phyloP scores from a whole-genome alignment of 2,888 invertebrate species.

The Cheilosia vulpina region DNA sequence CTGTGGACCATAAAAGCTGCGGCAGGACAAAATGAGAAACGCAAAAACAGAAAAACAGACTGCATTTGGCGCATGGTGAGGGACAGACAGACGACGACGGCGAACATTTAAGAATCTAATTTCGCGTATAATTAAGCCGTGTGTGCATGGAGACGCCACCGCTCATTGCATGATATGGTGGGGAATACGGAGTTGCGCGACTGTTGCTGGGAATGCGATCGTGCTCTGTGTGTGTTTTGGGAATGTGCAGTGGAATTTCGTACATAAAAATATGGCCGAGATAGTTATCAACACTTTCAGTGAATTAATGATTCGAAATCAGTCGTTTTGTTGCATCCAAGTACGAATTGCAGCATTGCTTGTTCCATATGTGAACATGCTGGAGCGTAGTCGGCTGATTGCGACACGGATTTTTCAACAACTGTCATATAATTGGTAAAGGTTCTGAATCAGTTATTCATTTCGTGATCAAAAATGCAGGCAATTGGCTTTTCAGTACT shows the following conservation, averaged over 20 bases:
- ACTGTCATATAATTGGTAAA: too few relatives aligned
- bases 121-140: slow-evolving; percentile 67
- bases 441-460: too few relatives aligned
- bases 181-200: slow-evolving; percentile 11
- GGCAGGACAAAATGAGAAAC: slow-evolving; percentile 46
- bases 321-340: too few relatives aligned
- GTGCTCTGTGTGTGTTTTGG: slow-evolving; percentile 6
- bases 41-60: slow-evolving; percentile 35
- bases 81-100: slow-evolving; percentile 39
- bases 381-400: too few relatives aligned
- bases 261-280: slow-evolving; percentile 5
- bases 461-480: too few relatives aligned
- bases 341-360: too few relatives aligned
- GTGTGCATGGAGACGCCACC: slow-evolving; percentile 66
- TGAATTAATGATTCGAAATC: neutral
- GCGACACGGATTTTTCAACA: too few relatives aligned
- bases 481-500: too few relatives aligned
- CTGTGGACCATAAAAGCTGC: slow-evolving; percentile 65
- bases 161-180: slow-evolving; percentile 18
- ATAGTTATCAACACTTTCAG: neutral
- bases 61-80: slow-evolving; percentile 43
- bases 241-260: slow-evolving; percentile 52
- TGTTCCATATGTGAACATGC: too few relatives aligned
- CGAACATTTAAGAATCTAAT: slow-evolving; percentile 67
- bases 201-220: slow-evolving; percentile 39